A percentile compares a stretch with the other conserved stretches of the same genome.
phyloP scores from a whole-genome alignment of 1,140 invertebrate species.

The Acyrthosiphon pisum region DNA sequence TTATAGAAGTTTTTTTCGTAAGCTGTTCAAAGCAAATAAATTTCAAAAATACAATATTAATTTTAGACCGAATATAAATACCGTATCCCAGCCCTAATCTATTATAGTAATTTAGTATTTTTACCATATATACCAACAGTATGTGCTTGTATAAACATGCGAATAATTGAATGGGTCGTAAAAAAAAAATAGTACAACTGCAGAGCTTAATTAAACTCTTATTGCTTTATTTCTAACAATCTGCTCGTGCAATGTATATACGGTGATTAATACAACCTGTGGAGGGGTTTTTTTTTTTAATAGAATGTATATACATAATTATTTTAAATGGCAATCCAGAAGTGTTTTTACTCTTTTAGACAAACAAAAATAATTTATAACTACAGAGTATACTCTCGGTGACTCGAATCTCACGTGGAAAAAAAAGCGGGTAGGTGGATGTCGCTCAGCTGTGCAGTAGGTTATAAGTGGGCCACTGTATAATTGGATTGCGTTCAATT shows the following conservation, averaged over 20 bases:
- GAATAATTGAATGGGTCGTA: neutral
- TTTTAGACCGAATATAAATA: neutral
- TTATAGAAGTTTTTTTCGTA: neutral
- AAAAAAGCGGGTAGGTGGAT: too few species aligned
- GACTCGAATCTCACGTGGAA: too few species aligned
- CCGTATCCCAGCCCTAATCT: neutral
- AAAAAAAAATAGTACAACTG: slow-evolving; percentile 2
- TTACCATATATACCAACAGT: neutral
- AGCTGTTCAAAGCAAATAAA: neutral
- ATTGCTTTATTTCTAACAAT: slow-evolving; percentile 6
- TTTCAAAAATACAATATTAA: neutral
- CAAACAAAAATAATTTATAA: neutral
- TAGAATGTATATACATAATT: neutral
- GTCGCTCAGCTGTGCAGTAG: too few species aligned
- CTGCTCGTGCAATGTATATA: neutral
- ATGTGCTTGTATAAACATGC: neutral
- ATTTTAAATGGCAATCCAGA: neutral
- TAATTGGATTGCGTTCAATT: too few species aligned
- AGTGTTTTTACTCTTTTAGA: neutral
- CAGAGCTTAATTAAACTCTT: slow-evolving; percentile 7
- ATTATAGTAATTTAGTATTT: neutral
- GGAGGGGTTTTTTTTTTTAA: neutral
- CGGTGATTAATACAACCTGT: neutral
- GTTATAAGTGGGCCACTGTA: too few species aligned
- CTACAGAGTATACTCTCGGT: neutral